A percentile compares a stretch with the other conserved stretches of the same genome.
These are phyloP conservation scores for Araneus ventricosus DNA, from an alignment of 1,140 invertebrate genomes.

Conservation along the genomic window DNA sequence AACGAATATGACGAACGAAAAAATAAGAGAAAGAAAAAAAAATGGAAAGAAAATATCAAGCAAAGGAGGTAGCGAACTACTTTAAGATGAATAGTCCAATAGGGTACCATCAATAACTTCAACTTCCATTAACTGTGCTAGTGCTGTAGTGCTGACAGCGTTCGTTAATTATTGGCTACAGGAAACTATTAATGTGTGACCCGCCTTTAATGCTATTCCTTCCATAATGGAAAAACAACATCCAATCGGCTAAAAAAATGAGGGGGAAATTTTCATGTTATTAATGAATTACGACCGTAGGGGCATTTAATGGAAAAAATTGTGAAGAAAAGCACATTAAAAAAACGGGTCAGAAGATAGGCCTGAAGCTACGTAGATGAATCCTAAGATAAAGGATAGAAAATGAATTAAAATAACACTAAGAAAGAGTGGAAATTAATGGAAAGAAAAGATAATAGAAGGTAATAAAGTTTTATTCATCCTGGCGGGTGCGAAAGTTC, in stretches of 20 bases:
- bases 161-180: constrained; percentile 71
- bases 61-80: constrained; percentile 50
- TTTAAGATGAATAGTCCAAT: constrained; percentile 64
- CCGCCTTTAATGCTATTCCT: constrained; percentile 17
- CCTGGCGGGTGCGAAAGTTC: neutral
- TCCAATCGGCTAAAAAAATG: constrained; percentile 53
- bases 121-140: constrained; percentile 53
- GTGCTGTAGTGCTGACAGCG: constrained; percentile 52
- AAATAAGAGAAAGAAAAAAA: neutral
- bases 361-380: constrained; percentile 13
- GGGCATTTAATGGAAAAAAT: constrained; percentile 62
- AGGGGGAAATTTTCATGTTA: constrained; percentile 45
- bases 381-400: constrained; percentile 32
- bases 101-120: constrained; percentile 68
- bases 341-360: neutral
- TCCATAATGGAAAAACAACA: constrained; percentile 72
- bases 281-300: constrained; percentile 68
- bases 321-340: constrained; percentile 31
- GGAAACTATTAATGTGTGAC: constrained; percentile 70
- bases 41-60: constrained; percentile 18
- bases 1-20: neutral
- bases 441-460: constrained; percentile 62
- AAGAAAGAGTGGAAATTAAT: constrained; percentile 30
- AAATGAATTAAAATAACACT: constrained; percentile 72
- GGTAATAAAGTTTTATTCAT: constrained; percentile 62